phyloP scores from a whole-genome alignment of 2,888 invertebrate species.

The Nesidiocoris tenuis region DNA sequence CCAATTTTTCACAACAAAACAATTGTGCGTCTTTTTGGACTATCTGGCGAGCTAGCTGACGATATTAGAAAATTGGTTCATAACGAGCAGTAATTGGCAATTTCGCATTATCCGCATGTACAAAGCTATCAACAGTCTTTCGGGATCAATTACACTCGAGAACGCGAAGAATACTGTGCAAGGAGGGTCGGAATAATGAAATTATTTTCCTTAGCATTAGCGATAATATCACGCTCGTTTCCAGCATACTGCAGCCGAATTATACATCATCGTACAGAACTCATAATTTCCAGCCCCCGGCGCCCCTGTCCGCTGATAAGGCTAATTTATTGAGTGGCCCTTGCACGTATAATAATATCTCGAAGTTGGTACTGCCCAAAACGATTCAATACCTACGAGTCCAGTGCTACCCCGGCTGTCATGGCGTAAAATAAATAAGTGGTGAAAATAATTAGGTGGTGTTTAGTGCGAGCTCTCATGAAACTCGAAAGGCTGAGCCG shows the following conservation, averaged over 20 bases:
- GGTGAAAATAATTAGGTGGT: conserved; percentile 25
- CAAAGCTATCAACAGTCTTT: no score
- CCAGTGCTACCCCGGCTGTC: background rate
- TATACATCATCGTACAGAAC: conserved; percentile 14
- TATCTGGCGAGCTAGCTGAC: no score
- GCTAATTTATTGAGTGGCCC: conserved; percentile 28
- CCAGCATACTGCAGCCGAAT: background rate
- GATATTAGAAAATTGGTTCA: no score
- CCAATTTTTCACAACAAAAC: no score
- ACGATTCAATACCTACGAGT: conserved; percentile 8
- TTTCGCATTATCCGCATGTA: no score
- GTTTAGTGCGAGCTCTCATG: conserved; percentile 24
- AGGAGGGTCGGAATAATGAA: background rate
- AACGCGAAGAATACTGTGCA: no score
- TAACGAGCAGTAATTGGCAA: no score
- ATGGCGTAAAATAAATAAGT: conserved; percentile 12
- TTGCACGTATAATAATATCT: conserved; percentile 30
- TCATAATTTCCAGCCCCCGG: conserved; percentile 9
- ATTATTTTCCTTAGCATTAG: background rate
- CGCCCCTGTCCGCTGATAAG: conserved; percentile 12
- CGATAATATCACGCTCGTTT: background rate
- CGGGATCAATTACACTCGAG: no score
- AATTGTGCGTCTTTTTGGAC: no score
- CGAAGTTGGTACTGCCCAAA: conserved; percentile 2
- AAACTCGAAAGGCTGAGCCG: conserved; percentile 8